Evolutionary conservation across 2,888 invertebrate genomes (phyloP).

Genomic region (Apoderus coryli): DNA sequence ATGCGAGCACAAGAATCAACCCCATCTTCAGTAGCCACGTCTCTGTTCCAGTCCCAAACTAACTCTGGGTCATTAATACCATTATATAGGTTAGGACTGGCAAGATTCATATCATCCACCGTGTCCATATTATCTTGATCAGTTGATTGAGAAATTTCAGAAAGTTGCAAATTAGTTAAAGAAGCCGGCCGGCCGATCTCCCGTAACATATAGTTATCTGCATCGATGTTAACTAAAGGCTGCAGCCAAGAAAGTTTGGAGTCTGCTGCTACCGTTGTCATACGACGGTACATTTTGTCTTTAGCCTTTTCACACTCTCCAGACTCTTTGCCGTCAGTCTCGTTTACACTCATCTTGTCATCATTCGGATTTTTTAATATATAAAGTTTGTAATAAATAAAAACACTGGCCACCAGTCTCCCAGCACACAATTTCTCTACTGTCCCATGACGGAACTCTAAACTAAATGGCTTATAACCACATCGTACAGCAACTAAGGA

Average conservation of each 20-base stretch:
- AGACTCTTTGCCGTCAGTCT: slow-evolving; percentile 21
- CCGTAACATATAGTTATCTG: slow-evolving; percentile 39
- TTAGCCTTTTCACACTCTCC: slow-evolving; percentile 16
- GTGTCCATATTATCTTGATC: slow-evolving; percentile 9
- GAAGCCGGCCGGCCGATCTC: slow-evolving; percentile 28
- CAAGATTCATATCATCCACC: slow-evolving; percentile 9
- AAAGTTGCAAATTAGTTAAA: slow-evolving; percentile 10
- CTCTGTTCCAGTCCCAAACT: slow-evolving; percentile 18
- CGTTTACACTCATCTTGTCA: slow-evolving; percentile 28
- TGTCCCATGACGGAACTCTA: slow-evolving; percentile 19
- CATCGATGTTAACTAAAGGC: slow-evolving; percentile 34
- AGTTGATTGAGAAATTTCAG: no score
- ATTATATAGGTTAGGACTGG: slow-evolving; percentile 3
- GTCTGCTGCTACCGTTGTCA: slow-evolving; percentile 30
- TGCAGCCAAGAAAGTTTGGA: slow-evolving; percentile 23
- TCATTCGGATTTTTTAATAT: no score
- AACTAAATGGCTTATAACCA: slow-evolving; percentile 16
- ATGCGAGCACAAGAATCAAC: slow-evolving; percentile 31
- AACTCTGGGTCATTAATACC: slow-evolving; percentile 14
- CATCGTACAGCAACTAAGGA: slow-evolving; percentile 14
- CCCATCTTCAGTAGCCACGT: slow-evolving; percentile 19
- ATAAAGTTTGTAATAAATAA: no score
- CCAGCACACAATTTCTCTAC: slow-evolving; percentile 15
- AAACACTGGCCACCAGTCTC: slow-evolving; percentile 12
- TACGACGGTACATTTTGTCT: slow-evolving; percentile 28